These are phyloP conservation scores for Baryphthengus martii DNA, from an alignment of 2,113 vertebrate species.

Conservation along the genomic window DNA sequence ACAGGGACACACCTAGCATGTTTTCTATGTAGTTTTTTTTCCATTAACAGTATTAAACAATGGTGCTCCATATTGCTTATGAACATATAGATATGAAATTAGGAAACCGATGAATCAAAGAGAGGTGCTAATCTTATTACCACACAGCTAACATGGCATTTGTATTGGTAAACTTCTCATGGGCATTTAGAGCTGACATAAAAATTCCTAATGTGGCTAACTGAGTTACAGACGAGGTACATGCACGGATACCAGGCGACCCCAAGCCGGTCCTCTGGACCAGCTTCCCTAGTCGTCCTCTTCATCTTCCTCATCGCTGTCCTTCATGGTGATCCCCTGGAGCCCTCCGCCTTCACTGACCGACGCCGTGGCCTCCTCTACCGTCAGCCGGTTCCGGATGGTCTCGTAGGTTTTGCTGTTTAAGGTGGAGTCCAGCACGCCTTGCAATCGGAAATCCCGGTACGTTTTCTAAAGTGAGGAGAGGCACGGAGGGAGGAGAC, in stretches of 20 bases:
- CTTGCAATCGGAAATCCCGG: constrained; percentile 97
- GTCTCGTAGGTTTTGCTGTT: constrained; percentile 99
- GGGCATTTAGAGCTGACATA: constrained; percentile 92
- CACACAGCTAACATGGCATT: constrained; percentile 95
- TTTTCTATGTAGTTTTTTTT: constrained; percentile 83
- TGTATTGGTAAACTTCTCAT: constrained; percentile 91
- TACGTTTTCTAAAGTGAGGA: constrained; percentile 88
- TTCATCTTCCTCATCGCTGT: constrained; percentile 98
- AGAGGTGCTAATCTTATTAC: constrained; percentile 91
- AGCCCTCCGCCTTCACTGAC: constrained; percentile 95
- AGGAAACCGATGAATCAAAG: constrained; percentile 87
- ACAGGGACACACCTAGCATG: constrained; percentile 87
- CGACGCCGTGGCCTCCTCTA: constrained; percentile 93
- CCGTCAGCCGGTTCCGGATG: constrained; percentile 91
- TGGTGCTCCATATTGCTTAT: constrained; percentile 99
- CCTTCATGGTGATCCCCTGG: constrained; percentile 97
- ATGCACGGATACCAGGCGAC: constrained; percentile 94
- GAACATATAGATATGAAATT: constrained; percentile 94
- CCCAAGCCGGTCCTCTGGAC: constrained; percentile 72
- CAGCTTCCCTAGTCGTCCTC: constrained; percentile 81
- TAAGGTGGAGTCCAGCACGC: constrained; percentile 97
- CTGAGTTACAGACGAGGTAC: constrained; percentile 92
- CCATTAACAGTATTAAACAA: constrained; percentile 93
- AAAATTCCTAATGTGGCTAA: constrained; percentile 96
- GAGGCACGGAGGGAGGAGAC: background rate